Percentiles rank a stretch among this genome's conserved stretches.
Conservation (phyloP, 2,113 vertebrate species). For the Brachypodius melanocephalos region DNA sequence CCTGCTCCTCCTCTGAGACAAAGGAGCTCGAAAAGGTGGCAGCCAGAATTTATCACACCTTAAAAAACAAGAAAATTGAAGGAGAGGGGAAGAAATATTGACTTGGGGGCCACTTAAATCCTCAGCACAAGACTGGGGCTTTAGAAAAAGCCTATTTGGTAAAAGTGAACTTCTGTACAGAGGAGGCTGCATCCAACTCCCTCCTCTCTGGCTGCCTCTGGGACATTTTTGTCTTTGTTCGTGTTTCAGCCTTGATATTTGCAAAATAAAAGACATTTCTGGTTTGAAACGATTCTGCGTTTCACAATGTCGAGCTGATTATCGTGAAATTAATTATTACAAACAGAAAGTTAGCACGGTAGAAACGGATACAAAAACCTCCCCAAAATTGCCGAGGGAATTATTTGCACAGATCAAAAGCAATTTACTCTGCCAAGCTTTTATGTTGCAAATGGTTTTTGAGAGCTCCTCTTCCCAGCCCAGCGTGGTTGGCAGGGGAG, state of each 20-base stretch:
- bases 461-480: slow-evolving; percentile 3
- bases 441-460: not conserved
- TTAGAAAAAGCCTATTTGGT: not conserved
- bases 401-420: slow-evolving; percentile 53
- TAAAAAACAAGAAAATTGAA: not conserved
- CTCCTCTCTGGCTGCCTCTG: not conserved
- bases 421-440: slow-evolving; percentile 38
- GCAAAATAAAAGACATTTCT: slow-evolving; percentile 35
- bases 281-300: not conserved
- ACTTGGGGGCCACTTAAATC: not conserved
- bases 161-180: not conserved
- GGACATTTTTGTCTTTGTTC: slow-evolving; percentile 6
- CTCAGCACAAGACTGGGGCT: not conserved
- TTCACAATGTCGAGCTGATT: slow-evolving; percentile 19
- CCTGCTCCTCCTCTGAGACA: not conserved
- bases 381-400: slow-evolving; percentile 22
- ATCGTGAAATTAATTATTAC: slow-evolving; percentile 57
- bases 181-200: not conserved
- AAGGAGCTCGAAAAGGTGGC: not conserved
- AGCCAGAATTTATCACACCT: not conserved
- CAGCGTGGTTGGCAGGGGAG: not conserved
- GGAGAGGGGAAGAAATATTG: not conserved
- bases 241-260: not conserved
- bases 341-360: slow-evolving; percentile 44
- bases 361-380: slow-evolving; percentile 20